Evolutionary conservation across 2,888 invertebrate species (phyloP).

Genomic region (Muschampia plurimacula): DNA sequence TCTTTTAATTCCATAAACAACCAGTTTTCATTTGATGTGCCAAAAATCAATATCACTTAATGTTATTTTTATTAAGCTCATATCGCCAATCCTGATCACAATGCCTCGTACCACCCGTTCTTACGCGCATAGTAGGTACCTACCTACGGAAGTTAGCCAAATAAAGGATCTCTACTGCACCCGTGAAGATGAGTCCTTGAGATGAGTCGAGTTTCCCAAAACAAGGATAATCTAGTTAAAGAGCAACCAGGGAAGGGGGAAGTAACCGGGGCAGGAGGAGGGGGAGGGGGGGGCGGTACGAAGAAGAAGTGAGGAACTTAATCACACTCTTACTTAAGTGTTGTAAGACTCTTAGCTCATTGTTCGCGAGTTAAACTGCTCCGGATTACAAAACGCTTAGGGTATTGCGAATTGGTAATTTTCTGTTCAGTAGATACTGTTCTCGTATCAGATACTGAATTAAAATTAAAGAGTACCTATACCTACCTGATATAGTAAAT

Average conservation of each 20-base stretch:
- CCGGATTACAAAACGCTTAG: slow-evolving; percentile 18
- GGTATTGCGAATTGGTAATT: slow-evolving; percentile 14
- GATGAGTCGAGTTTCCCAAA: slow-evolving; percentile 4
- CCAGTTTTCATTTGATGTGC: no score
- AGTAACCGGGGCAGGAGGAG: background rate
- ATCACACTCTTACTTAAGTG: slow-evolving; percentile 21
- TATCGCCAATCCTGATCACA: no score
- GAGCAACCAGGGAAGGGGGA: background rate
- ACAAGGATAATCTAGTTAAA: slow-evolving; percentile 30
- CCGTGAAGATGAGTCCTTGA: background rate
- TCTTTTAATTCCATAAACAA: no score
- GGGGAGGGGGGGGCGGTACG: slow-evolving; percentile 6
- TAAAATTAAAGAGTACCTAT: background rate
- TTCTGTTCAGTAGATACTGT: background rate
- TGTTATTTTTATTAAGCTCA: no score
- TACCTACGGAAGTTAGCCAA: no score
- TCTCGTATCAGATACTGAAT: background rate
- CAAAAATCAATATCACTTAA: no score
- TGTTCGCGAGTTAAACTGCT: slow-evolving; percentile 26
- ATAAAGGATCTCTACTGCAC: background rate
- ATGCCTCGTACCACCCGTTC: background rate
- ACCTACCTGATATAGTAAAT: background rate
- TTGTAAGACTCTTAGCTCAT: slow-evolving; percentile 31
- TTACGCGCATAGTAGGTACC: no score
- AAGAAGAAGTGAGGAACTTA: slow-evolving; percentile 14